Conservation (phyloP, 1,140 invertebrate species). For the Ceratina calcarata region DNA sequence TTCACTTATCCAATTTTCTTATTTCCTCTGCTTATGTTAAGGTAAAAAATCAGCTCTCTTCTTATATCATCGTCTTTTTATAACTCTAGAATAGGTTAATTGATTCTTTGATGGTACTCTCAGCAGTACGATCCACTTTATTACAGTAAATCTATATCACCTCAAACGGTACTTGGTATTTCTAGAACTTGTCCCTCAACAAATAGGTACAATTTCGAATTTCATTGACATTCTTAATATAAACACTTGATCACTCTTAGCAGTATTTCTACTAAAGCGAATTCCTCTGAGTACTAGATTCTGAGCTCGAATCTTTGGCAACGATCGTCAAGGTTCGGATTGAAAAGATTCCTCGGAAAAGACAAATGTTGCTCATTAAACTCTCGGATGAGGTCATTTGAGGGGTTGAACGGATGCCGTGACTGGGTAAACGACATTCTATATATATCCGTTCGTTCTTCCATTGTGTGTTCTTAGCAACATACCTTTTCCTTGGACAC, state of each 20-base stretch:
- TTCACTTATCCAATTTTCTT: too few relatives aligned
- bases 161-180: too few relatives aligned
- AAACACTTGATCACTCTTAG: neutral
- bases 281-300: neutral
- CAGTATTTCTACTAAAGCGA: neutral
- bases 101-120: too few relatives aligned
- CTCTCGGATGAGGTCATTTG: neutral
- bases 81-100: too few relatives aligned
- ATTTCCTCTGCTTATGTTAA: too few relatives aligned
- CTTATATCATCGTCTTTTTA: too few relatives aligned
- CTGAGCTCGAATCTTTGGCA: neutral
- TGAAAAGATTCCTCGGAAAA: neutral
- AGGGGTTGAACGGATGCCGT: constrained; percentile 1
- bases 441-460: constrained; percentile 18
- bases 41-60: too few relatives aligned
- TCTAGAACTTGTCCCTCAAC: too few relatives aligned
- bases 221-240: too few relatives aligned
- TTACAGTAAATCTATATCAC: too few relatives aligned
- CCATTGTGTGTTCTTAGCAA: neutral
- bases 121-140: too few relatives aligned
- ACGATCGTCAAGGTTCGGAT: neutral
- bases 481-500: neutral
- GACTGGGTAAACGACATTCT: constrained; percentile 23
- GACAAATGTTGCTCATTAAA: constrained; percentile 17
- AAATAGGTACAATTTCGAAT: neutral